Base-by-base conservation (phyloP, 2,888 invertebrate species). In the Odontomyia ornata region DNA sequence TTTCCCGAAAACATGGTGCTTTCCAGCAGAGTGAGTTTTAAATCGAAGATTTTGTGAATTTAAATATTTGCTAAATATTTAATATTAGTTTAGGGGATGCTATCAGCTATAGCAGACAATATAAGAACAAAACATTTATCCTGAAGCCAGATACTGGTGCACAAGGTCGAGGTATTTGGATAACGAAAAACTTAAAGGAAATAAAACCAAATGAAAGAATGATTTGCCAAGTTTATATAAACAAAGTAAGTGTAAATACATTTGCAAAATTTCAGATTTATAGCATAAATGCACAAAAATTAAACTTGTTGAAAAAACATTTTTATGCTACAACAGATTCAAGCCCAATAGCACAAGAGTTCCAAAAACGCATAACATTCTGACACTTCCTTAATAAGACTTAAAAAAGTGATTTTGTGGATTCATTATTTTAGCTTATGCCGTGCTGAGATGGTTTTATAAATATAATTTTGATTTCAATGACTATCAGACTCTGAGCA, bases 1-100 rank as follows among this genome's bases (percentile, higher is more conserved):
- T 84, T 97, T 95, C 85, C 97, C 97, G 0, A 95, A 94, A 88
- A 95, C 96, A 9, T 97, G 97, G 96, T 95, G 95, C 85, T 90
- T 97, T 80, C 97, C 97, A 28, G 93, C 95, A 23, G 96, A 96
- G 94, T 94, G 88, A 90, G 91, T 88, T 75, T 46, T 52, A 9
- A 36, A 11, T 43, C 1, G 52, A 4, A 3, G 52, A 43, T 13
- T 18, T 60, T 25, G 11, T 43, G 25, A 25, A 72, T 30, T 43
- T n/a, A 71, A 77, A 15, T 27, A 3, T 47, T 47, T 52, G 27
- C 27, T n/a, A n/a, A n/a, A n/a, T n/a, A n/a, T n/a, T 43, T 30
- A n/a, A 36, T 76, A 15, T 60, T 77, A 91, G 93, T 84, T 90
- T 93, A 79, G 93, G 93, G 1, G 94, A 92, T 85, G 94, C 92